Evolutionary conservation across 2,797 vertebrate genomes (phyloP).

Genomic region (Macroramphosus scolopax): DNA sequence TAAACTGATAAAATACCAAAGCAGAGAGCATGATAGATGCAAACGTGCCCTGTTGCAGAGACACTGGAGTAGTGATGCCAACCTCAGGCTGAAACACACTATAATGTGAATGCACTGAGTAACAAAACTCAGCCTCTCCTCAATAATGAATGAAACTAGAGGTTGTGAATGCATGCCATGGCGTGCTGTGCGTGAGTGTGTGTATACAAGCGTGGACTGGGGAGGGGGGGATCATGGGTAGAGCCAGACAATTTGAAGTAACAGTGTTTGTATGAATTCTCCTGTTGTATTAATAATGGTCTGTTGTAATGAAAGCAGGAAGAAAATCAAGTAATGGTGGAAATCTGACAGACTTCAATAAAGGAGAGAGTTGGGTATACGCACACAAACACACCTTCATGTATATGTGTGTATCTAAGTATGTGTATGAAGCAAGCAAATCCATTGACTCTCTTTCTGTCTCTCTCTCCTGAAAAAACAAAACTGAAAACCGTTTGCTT

Average conservation of each 20-base stretch:
- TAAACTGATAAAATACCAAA: too few species aligned
- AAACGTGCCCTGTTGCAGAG: neutral
- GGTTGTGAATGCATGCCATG: conserved; percentile 19
- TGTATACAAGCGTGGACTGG: neutral
- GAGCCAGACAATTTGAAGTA: conserved; percentile 3
- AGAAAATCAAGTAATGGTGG: too few species aligned
- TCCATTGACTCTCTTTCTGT: conserved; percentile 8
- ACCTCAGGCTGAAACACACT: conserved; percentile 16
- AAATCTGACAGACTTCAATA: too few species aligned
- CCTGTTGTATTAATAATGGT: conserved; percentile 15
- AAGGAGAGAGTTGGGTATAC: too few species aligned
- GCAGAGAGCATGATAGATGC: neutral
- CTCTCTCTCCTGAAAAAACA: conserved; percentile 10
- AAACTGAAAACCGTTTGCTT: conserved; percentile 21
- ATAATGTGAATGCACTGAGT: conserved; percentile 18
- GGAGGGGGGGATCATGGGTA: too few species aligned
- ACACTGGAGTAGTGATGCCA: conserved; percentile 5
- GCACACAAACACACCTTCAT: too few species aligned
- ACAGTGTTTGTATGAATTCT: conserved; percentile 16
- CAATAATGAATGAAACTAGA: conserved; percentile 38
- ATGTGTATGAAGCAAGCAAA: too few species aligned
- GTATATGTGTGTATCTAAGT: too few species aligned
- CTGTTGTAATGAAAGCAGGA: conserved; percentile 17
- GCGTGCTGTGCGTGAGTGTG: conserved; percentile 2
- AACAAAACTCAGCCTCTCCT: conserved; percentile 20